Base-by-base conservation (phyloP, 2,113 vertebrate species). In the Tamias sibiricus region DNA sequence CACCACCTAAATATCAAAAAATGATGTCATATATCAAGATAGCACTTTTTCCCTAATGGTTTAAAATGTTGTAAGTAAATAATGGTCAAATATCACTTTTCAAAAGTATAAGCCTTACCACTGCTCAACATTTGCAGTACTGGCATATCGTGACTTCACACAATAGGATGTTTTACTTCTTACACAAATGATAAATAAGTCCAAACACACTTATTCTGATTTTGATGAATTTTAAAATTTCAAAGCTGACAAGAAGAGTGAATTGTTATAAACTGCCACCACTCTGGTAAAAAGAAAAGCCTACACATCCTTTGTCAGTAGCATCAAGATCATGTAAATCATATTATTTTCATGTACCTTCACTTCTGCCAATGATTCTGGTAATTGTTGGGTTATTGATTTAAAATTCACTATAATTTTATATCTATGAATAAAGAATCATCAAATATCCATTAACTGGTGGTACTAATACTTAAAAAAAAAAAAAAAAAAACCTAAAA, bases 231-330 rank as follows among this genome's bases (percentile, higher is more conserved):
- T 81, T 75, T 80, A 75, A 79, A 84, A 81, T 57, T 40, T 94
- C 49, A 75, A 87, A 90, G 59, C 68, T 86, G 68, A 17, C 32
- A 82, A 4, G 26, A 69, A 87, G 12, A 80, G 94, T 62, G 26
- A 62, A 62, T 28, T 62, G 9, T 89, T 81, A 75, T 69, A 92
- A 79, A 92, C 49, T 76, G 49, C 57, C 44, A 88, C 12, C 69
- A 94, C 72, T 85, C 64, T 69, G 28, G 32, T 54, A 95, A 91
- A 95, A 22, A 79, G 49, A 81, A 86, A 94, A 90, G 69, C n/a
- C 52, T 62, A 75, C 6, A 84, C 1, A 57, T 42, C 4, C 52
- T 86, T 79, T 68, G 24, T 79, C 87, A 77, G 13, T 20, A 62
- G 8, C 68, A 66, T 62, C 37, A 86, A 81, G 16, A 88, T 57